Evolutionary conservation across 2,797 vertebrate species (phyloP), one percentile per base, ranked within the genome.

Genomic region (Geotrypetes seraphini): DNA sequence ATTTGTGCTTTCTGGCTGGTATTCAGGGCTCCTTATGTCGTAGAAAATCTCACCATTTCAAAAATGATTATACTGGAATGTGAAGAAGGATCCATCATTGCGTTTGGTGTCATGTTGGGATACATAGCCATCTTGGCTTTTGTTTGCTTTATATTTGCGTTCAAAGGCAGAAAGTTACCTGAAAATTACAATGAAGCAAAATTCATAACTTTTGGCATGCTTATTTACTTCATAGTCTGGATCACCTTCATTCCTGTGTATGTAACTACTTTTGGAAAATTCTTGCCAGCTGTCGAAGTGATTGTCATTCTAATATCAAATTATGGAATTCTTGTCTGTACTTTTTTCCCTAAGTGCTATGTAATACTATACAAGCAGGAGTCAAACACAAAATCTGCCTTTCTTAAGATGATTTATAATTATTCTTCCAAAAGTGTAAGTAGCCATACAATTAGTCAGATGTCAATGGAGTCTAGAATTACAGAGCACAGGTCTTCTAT

Each of bases 141-240:
- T 4, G 33, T 89, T 32, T 92, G 92, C 41, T 93, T 96, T 24
- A 45, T 81, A 29, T 90, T 82, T 40, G 89, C 91, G 12, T 96
- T 86, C 58, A 88, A 83, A 67, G 86, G 88, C 8, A 83, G 87
- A 22, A 93, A 92, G 37, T 62, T 92, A 23, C 91, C 91, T 7
- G 79, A 90, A 49, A 84, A 87, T 47, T 95, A 94, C 64, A 94
- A 91, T 0, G 88, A 96, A 44, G 83, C 88, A 3, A 90, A 86
- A 63, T 92, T 91, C 64, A 89, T 91, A 57, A 94, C 90, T 10
- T 95, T 94, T 29, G 81, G 90, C 41, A 91, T 92, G 91, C 56
- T 96, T 8, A 83, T 92, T 42, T 92, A 89, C 57, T 86, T 94
- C 35, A 91, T 91, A 49, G 84, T 88, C 0, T 94, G 91, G 90